These are phyloP conservation scores for Dreissena rostriformis DNA, from an alignment of 1,140 invertebrate genomes.

Conservation along the genomic window DNA sequence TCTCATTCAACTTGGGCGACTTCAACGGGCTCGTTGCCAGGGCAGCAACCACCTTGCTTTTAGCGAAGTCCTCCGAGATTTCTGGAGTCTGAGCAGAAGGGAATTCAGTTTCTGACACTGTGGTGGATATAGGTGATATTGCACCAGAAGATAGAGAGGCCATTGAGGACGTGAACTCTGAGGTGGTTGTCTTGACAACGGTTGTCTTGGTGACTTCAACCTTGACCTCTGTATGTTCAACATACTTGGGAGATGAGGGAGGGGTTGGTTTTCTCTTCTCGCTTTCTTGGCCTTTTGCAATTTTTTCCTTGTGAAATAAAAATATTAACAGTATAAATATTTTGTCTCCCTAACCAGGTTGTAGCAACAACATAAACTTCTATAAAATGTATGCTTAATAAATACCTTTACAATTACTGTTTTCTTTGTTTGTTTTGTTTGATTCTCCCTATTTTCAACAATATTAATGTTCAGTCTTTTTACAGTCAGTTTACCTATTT, in stretches of 20 bases:
- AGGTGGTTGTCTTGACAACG: conserved; percentile 30
- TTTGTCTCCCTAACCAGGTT: background rate
- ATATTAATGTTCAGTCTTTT: no score
- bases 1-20: background rate
- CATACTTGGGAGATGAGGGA: background rate
- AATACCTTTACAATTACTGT: no score
- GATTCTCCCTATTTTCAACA: no score
- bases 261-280: conserved; percentile 9
- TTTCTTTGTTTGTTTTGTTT: no score
- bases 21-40: no score
- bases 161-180: conserved; percentile 16
- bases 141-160: background rate
- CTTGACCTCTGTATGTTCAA: conserved; percentile 50
- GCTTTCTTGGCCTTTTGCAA: conserved; percentile 27
- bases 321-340: background rate
- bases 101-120: background rate
- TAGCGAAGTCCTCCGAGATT: background rate
- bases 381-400: no score
- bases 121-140: conserved; percentile 6
- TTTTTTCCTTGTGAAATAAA: background rate
- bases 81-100: background rate
- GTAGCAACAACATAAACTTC: no score
- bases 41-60: background rate
- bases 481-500: no score
- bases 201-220: conserved; percentile 60